These are phyloP conservation scores for Halcyon senegalensis DNA, from an alignment of 2,113 vertebrate species.

Conservation along the genomic window DNA sequence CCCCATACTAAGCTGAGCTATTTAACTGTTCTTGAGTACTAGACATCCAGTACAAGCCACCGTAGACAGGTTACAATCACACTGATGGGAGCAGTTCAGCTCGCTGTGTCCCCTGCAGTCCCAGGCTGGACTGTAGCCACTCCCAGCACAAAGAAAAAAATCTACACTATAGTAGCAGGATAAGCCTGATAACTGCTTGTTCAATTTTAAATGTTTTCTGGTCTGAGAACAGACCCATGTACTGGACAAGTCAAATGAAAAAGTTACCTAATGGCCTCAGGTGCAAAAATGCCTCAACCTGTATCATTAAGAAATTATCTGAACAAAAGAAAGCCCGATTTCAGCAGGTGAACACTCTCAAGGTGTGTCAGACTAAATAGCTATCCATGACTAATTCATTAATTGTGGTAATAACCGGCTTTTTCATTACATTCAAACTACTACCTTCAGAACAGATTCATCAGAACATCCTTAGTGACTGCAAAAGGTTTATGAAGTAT, in stretches of 20 bases:
- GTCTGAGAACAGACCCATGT: background rate
- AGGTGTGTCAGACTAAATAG: constrained; percentile 35
- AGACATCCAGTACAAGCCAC: background rate
- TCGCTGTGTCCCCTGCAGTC: background rate
- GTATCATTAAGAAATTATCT: background rate
- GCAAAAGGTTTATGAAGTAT: background rate
- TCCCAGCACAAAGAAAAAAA: background rate
- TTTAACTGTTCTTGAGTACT: constrained; percentile 38
- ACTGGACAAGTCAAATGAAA: background rate
- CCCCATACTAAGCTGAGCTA: constrained; percentile 4
- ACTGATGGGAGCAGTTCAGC: background rate
- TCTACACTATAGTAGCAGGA: rapidly evolving
- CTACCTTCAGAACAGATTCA: background rate
- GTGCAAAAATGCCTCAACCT: background rate
- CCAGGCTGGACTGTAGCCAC: constrained; percentile 1
- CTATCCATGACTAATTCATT: constrained; percentile 15
- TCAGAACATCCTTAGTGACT: background rate
- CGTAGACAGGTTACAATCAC: constrained; percentile 4
- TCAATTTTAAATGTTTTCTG: background rate
- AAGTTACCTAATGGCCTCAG: background rate
- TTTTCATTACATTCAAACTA: background rate
- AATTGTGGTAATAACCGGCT: background rate
- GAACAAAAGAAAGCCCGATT: background rate
- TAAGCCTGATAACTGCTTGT: background rate
- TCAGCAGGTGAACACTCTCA: background rate